Base-by-base conservation (phyloP, 1,140 invertebrate genomes). In the Drosophila kepulauana region DNA sequence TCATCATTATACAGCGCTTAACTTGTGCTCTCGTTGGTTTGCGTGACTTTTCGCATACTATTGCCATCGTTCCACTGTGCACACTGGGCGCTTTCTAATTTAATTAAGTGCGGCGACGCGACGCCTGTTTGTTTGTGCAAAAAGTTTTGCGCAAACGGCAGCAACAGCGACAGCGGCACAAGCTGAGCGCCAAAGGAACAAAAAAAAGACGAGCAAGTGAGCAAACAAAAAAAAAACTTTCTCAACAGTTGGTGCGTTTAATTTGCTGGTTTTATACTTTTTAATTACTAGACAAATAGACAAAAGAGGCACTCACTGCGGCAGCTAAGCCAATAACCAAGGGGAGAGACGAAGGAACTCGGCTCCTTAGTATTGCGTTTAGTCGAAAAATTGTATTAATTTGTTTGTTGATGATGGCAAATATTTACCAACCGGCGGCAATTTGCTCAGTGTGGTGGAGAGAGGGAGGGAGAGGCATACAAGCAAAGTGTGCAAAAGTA, bases 261-360 rank as follows among this genome's bases (percentile, higher is more conserved):
- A 89, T 88, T 89, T 88, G 81, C 81, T 89, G 78, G 85, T 89
- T 84, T 89, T 88, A 79, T 81, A 89, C 85, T 89, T 88, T 89
- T 88, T 88, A 88, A 88, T 88, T 88, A 87, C 75, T 89, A 81
- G 81, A 85, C 85, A 85, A 88, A 89, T 85, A 84, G 75, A 88
- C 64, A 67, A 74, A 58, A 57, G 57, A 30, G 20, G 3, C 52
- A 20, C 52, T 65, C 62, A 33, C 43, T 41, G 68, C 43, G 51
- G 20, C 45, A 33, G 58, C 58, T 61, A 16, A 61, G 58, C 70
- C 46, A 41, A 54, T 46, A 62, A 49, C 13, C 30, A 28, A 35
- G 16, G 56, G 1, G 2, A 25, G 51, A 2, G 15, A 6, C 6
- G 33, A 16, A 8, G 45, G 45, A 6, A 4, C n/a, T 46, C 6